Evolutionary conservation across 2,888 invertebrate species (phyloP).

Genomic region (Seira sanloemensis): DNA sequence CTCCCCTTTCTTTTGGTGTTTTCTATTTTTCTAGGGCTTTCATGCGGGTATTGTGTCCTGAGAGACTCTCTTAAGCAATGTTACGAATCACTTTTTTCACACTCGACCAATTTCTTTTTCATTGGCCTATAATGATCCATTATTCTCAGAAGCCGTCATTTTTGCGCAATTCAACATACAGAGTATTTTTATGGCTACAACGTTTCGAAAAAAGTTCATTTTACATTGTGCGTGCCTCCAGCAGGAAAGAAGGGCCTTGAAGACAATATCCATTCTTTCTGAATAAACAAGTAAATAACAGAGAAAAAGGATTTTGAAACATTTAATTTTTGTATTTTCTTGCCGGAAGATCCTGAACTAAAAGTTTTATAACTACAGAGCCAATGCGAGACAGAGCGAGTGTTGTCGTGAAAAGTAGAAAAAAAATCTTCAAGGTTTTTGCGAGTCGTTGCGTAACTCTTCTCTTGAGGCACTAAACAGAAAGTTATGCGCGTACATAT

Average conservation of each 20-base stretch:
- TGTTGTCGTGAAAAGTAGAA: neutral
- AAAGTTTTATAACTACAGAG: too few relatives aligned
- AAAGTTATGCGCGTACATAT: too few relatives aligned
- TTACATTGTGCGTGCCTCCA: slow-evolving; percentile 38
- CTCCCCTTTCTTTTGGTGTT: neutral
- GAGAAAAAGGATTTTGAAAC: too few relatives aligned
- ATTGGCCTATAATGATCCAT: too few relatives aligned
- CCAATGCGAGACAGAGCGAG: neutral
- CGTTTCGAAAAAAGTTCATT: too few relatives aligned
- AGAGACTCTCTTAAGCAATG: too few relatives aligned
- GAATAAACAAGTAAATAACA: too few relatives aligned
- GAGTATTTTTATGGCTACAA: too few relatives aligned
- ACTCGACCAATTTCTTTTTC: too few relatives aligned
- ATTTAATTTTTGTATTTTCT: neutral
- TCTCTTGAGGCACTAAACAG: neutral
- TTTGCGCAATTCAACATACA: too few relatives aligned
- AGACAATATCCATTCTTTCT: neutral
- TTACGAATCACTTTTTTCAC: too few relatives aligned
- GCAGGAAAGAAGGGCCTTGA: neutral
- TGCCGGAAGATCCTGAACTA: slow-evolving; percentile 44
- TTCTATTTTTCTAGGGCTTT: neutral
- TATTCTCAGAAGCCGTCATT: too few relatives aligned
- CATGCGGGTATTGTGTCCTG: neutral
- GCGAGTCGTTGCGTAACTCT: slow-evolving; percentile 43
- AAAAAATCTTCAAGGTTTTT: slow-evolving; percentile 54